phyloP scores from a whole-genome alignment of 2,888 invertebrate species.

The Phanerotoma sp. region DNA sequence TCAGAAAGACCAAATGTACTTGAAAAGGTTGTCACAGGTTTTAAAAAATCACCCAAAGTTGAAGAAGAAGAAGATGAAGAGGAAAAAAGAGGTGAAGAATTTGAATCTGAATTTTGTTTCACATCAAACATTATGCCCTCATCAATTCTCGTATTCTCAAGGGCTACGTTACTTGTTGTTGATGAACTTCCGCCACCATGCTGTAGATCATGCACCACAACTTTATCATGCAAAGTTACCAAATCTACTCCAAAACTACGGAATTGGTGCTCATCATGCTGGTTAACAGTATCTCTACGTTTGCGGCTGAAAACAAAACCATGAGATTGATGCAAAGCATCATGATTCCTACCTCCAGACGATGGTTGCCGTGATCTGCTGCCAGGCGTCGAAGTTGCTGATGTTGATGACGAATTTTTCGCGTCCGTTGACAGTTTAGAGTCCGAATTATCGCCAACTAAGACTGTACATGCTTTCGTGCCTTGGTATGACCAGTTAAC shows the following conservation, averaged over 20 bases:
- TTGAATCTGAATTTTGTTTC: too few relatives aligned
- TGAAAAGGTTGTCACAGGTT: too few relatives aligned
- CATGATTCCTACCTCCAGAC: constrained; percentile 58
- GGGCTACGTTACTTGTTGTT: constrained; percentile 4
- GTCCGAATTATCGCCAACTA: constrained; percentile 75
- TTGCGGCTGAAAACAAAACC: constrained; percentile 60
- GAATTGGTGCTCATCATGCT: constrained; percentile 55
- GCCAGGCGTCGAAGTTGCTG: constrained; percentile 61
- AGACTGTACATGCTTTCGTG: constrained; percentile 79
- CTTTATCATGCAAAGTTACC: constrained; percentile 17
- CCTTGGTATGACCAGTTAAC: constrained; percentile 84
- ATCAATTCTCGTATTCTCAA: too few relatives aligned
- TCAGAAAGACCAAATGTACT: too few relatives aligned
- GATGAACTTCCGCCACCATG: constrained; percentile 37
- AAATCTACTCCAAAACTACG: constrained; percentile 24
- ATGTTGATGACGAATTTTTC: constrained; percentile 71
- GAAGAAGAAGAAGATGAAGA: too few relatives aligned
- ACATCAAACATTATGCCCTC: too few relatives aligned
- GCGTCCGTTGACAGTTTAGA: constrained; percentile 72
- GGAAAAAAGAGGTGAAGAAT: too few relatives aligned
- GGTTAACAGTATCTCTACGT: constrained; percentile 70
- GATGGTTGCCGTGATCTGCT: constrained; percentile 56
- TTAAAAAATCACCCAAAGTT: too few relatives aligned
- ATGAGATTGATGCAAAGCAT: constrained; percentile 20
- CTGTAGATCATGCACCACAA: constrained; percentile 22